Conservation (phyloP, 2,113 vertebrate genomes). For the Pelecanus crispus region DNA sequence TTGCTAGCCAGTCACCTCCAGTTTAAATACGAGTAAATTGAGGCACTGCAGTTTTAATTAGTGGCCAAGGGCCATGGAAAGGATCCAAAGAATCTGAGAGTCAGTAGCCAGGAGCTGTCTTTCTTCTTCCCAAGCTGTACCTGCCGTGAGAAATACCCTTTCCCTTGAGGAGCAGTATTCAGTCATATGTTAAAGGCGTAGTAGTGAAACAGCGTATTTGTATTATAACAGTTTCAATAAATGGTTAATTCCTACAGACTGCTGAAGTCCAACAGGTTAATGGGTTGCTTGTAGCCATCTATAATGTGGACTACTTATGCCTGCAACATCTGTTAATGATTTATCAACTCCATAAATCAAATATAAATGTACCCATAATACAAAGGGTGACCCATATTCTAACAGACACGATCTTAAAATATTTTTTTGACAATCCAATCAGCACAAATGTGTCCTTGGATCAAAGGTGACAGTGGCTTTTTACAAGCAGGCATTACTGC, state of each 20-base stretch:
- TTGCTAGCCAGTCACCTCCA: not conserved
- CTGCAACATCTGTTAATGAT: conserved; percentile 2
- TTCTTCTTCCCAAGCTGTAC: not conserved
- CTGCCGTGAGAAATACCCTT: not conserved
- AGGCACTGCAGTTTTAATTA: not conserved
- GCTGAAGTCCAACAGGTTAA: conserved; percentile 11
- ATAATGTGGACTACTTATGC: not conserved
- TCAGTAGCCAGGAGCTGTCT: not conserved
- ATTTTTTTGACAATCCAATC: not conserved
- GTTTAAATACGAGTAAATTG: not conserved
- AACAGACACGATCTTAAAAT: not conserved
- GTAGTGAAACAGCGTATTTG: not conserved
- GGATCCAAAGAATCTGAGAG: not conserved
- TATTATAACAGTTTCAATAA: not conserved
- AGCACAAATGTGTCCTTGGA: conserved; percentile 9
- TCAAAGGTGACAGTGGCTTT: not conserved
- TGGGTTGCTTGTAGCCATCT: conserved; percentile 3
- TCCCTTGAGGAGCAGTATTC: not conserved
- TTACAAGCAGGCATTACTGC: not conserved
- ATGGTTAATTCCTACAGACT: not conserved
- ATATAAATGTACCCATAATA: not conserved
- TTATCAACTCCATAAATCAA: not conserved
- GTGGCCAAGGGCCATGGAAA: not conserved
- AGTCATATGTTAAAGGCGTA: not conserved
- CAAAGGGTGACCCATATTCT: not conserved